Percentiles rank a stretch among this genome's conserved stretches.
Evolutionary conservation across 2,797 vertebrate genomes (phyloP).

Genomic region (Novumbra hubbsi): DNA sequence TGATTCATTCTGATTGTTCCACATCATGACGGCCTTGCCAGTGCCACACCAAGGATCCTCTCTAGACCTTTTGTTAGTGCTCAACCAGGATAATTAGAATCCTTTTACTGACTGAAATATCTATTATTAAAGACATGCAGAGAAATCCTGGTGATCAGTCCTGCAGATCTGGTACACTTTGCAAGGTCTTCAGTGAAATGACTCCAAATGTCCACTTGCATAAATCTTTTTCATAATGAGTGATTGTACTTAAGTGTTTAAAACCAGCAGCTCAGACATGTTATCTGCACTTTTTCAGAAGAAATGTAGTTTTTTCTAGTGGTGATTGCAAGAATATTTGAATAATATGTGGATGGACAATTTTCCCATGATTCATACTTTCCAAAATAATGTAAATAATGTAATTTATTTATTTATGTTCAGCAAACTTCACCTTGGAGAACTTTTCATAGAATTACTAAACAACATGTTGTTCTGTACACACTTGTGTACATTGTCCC

Average conservation of each 20-base stretch:
- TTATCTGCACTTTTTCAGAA: background rate
- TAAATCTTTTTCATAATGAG: background rate
- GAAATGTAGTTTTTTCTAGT: background rate
- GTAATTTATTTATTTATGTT: background rate
- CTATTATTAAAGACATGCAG: background rate
- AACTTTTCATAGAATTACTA: background rate
- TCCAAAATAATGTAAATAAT: too few relatives aligned
- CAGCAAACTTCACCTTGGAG: background rate
- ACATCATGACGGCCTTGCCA: too few relatives aligned
- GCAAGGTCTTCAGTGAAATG: background rate
- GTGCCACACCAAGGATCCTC: too few relatives aligned
- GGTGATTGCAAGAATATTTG: background rate
- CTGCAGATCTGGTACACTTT: background rate
- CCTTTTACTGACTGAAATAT: background rate
- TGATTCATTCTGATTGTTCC: too few relatives aligned
- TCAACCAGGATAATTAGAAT: background rate
- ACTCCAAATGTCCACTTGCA: background rate
- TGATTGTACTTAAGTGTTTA: background rate
- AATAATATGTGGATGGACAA: too few relatives aligned
- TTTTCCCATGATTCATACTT: too few relatives aligned
- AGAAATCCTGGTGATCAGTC: background rate
- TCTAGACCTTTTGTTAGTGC: too few relatives aligned
- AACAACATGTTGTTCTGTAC: background rate
- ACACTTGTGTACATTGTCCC: too few relatives aligned
- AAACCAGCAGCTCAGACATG: background rate